A percentile compares a stretch with the other conserved stretches of the same genome.
Evolutionary conservation across 1,140 invertebrate species (phyloP).

Genomic region (Cecropterus lyciades): DNA sequence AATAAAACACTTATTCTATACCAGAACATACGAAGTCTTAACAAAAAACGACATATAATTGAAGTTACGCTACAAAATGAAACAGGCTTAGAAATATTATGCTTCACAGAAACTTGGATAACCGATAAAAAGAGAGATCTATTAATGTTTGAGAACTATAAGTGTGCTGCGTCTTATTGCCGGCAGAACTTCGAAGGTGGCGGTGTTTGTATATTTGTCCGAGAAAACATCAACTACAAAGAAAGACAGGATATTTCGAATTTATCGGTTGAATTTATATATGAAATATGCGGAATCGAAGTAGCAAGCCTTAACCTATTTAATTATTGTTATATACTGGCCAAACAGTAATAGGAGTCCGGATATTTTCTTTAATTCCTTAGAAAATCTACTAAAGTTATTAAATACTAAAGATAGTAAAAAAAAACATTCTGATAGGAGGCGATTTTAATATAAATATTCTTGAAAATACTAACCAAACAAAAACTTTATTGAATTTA

Average conservation of each 20-base stretch:
- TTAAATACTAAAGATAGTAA: slow-evolving; percentile 1
- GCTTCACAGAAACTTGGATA: slow-evolving; percentile 10
- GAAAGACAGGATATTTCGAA: slow-evolving; percentile 4
- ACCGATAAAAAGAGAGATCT: slow-evolving; percentile 1
- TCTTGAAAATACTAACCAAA: slow-evolving; percentile 7
- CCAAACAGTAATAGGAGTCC: slow-evolving; percentile 14
- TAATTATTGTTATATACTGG: slow-evolving; percentile 16
- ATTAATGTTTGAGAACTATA: not conserved
- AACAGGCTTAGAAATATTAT: not conserved
- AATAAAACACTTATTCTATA: slow-evolving; percentile 2
- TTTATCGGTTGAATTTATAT: slow-evolving; percentile 15
- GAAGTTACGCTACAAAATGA: slow-evolving; percentile 1
- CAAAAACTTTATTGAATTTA: slow-evolving; percentile 12
- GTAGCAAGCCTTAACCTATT: not conserved
- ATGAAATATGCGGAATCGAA: slow-evolving; percentile 15
- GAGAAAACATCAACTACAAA: not conserved
- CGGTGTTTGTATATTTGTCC: slow-evolving; percentile 3
- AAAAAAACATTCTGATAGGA: slow-evolving; percentile 12
- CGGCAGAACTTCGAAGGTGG: not conserved
- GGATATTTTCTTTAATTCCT: slow-evolving; percentile 6
- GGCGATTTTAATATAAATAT: slow-evolving; percentile 17
- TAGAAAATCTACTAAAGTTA: slow-evolving; percentile 13
- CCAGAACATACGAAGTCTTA: slow-evolving; percentile 17
- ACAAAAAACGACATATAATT: not conserved
- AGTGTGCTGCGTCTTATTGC: slow-evolving; percentile 1